Evolutionary conservation across 2,888 invertebrate genomes (phyloP).

Genomic region (Polydrusus cervinus): DNA sequence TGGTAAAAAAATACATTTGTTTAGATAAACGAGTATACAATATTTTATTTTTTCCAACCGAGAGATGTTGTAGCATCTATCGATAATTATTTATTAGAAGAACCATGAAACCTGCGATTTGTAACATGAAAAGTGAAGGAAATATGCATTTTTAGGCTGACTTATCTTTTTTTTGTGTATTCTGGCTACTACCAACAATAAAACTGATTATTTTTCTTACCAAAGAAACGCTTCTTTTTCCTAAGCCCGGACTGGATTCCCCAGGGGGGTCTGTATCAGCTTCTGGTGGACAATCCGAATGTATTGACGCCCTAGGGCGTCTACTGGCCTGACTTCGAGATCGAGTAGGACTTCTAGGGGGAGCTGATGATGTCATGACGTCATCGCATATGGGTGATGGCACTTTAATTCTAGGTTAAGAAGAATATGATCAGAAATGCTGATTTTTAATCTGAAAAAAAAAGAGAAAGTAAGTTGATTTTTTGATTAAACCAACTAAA

Average conservation of each 20-base stretch:
- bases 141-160: background rate
- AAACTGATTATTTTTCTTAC: constrained; percentile 31
- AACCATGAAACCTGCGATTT: no score
- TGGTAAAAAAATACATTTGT: no score
- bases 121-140: no score
- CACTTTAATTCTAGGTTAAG: background rate
- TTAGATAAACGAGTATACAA: no score
- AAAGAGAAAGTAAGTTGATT: background rate
- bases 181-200: no score
- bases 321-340: constrained; percentile 52
- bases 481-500: no score
- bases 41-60: no score
- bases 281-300: constrained; percentile 55
- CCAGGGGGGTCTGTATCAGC: constrained; percentile 43
- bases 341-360: constrained; percentile 50
- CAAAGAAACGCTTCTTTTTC: constrained; percentile 52
- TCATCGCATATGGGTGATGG: constrained; percentile 21
- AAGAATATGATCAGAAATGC: background rate
- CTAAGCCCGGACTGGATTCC: constrained; percentile 47
- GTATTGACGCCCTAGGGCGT: constrained; percentile 46
- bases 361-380: constrained; percentile 52
- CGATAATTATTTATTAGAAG: no score
- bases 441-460: constrained; percentile 1
- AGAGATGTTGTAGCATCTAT: no score
- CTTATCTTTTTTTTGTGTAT: no score